A percentile compares a stretch with the other conserved stretches of the same genome.
Evolutionary conservation across 2,797 vertebrate genomes (phyloP).

Genomic region (Parambassis ranga): DNA sequence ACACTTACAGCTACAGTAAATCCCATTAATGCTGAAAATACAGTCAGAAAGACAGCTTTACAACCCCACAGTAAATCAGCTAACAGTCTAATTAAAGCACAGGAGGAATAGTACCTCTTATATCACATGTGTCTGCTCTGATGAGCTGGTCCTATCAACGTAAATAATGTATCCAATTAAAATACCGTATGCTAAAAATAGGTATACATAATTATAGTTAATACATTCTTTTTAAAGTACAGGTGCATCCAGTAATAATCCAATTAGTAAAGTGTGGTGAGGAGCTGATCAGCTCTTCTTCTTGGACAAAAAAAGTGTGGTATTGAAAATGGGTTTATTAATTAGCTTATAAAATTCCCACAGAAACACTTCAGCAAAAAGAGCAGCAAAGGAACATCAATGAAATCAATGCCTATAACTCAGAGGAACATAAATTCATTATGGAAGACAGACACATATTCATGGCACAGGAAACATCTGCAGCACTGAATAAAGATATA

Average conservation of each 20-base stretch:
- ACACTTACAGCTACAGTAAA: constrained; percentile 35
- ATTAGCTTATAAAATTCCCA: not conserved
- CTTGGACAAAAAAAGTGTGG: not conserved
- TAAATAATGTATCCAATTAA: not conserved
- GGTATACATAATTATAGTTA: too few relatives aligned
- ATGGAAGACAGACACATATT: constrained; percentile 9
- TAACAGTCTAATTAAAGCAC: constrained; percentile 13
- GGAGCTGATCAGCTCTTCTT: not conserved
- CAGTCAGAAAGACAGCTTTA: constrained; percentile 11
- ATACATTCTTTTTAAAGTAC: not conserved
- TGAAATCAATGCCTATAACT: not conserved
- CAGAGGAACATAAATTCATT: constrained; percentile 3
- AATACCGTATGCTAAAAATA: too few relatives aligned
- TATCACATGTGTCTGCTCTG: not conserved
- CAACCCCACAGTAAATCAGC: not conserved
- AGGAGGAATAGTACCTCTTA: not conserved
- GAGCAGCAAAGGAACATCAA: not conserved
- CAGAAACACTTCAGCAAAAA: not conserved
- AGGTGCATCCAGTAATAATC: not conserved
- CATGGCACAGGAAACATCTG: not conserved
- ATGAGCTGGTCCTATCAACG: not conserved
- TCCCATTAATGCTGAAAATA: constrained; percentile 32
- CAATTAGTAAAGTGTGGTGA: not conserved
- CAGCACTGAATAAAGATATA: constrained; percentile 7
- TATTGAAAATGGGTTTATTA: not conserved